These are phyloP conservation scores for Phoenicopterus ruber DNA, from an alignment of 2,113 vertebrate species.

Conservation along the genomic window DNA sequence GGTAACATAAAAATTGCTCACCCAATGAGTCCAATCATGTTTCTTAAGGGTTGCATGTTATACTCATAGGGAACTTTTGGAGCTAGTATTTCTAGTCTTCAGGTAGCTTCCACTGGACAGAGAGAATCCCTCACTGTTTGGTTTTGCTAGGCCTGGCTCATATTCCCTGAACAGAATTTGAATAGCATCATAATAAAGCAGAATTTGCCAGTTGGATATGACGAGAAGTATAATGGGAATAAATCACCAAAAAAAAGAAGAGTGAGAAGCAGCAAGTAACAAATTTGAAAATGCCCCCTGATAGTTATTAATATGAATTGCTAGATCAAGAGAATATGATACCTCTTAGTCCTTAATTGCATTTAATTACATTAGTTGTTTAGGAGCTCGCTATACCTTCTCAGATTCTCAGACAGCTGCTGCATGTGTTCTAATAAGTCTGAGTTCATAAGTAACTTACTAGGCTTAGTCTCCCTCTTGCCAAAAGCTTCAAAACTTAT, in stretches of 20 bases:
- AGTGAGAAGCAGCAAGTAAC: neutral
- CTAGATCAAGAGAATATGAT: neutral
- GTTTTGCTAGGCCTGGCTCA: neutral
- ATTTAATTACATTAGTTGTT: neutral
- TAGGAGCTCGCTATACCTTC: neutral
- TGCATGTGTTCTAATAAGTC: neutral
- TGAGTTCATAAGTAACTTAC: neutral
- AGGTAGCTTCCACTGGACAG: neutral
- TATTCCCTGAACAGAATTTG: neutral
- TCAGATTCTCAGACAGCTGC: neutral
- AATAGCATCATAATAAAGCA: neutral
- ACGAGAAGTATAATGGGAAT: neutral
- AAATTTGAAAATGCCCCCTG: neutral
- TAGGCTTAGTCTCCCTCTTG: neutral
- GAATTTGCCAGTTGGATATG: neutral
- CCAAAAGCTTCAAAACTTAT: neutral
- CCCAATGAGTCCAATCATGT: neutral
- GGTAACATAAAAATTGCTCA: neutral
- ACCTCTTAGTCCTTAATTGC: neutral
- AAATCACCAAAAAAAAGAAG: neutral
- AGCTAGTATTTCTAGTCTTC: neutral
- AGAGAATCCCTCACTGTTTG: neutral
- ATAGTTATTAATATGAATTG: neutral
- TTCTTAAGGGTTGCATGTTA: neutral
- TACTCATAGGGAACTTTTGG: neutral